These are phyloP conservation scores for Phycodurus eques DNA, from an alignment of 2,113 vertebrate species.

Conservation along the genomic window DNA sequence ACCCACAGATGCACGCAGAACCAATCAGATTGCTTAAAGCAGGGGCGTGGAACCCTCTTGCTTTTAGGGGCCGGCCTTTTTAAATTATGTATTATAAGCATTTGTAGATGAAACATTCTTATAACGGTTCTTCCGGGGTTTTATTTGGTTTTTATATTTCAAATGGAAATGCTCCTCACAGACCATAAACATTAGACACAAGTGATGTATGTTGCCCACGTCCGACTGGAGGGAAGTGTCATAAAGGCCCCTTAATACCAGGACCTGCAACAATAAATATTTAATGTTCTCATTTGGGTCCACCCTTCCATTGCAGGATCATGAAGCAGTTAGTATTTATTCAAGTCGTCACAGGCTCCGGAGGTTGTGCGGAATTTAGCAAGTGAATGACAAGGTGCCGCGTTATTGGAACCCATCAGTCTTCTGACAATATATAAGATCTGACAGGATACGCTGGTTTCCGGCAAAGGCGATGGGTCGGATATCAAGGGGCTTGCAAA, in stretches of 20 bases:
- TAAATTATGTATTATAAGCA: neutral
- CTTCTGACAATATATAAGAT: constrained; percentile 21
- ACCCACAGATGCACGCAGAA: constrained; percentile 37
- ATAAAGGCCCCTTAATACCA: constrained; percentile 1
- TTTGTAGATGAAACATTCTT: neutral
- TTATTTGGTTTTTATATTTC: neutral
- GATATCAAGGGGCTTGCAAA: constrained; percentile 32
- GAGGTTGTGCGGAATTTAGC: constrained; percentile 35
- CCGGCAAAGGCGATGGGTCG: constrained; percentile 11
- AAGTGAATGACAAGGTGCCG: constrained; percentile 35
- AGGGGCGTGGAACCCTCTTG: neutral
- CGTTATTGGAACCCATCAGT: constrained; percentile 59
- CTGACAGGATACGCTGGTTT: neutral
- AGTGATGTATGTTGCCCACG: neutral
- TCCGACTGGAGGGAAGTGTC: neutral
- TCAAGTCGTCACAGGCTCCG: constrained; percentile 40
- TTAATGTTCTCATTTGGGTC: constrained; percentile 50
- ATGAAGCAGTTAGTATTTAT: constrained; percentile 30
- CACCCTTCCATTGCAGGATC: constrained; percentile 26
- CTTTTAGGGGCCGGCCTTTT: neutral
- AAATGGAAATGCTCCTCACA: neutral
- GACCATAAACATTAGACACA: neutral
- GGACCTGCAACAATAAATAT: constrained; percentile 35
- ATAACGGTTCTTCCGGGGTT: neutral
- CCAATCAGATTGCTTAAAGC: neutral